phyloP scores from a whole-genome alignment of 2,797 vertebrate species.

The Bufotes viridis region DNA sequence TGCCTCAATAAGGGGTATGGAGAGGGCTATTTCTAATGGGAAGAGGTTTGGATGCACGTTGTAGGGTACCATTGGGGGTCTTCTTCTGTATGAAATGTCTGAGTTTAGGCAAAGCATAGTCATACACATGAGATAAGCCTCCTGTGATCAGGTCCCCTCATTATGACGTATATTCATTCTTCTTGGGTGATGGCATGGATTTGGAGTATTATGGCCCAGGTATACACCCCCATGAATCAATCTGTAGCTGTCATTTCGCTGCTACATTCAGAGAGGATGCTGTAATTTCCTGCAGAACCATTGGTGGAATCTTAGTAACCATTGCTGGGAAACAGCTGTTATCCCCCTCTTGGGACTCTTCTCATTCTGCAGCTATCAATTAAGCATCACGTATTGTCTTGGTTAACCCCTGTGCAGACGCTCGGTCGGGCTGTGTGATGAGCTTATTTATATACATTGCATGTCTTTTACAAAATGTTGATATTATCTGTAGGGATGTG shows the following conservation, averaged over 20 bases:
- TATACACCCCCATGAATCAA: constrained; percentile 32
- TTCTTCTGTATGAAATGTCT: too few species aligned
- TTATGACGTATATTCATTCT: neutral
- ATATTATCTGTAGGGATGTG: too few species aligned
- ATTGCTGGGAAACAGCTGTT: constrained; percentile 67
- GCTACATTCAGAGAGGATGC: constrained; percentile 13
- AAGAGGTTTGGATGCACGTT: too few species aligned
- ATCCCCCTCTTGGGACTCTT: constrained; percentile 56
- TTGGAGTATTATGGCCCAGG: neutral
- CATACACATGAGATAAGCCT: too few species aligned
- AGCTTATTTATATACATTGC: neutral
- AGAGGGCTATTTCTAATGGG: neutral
- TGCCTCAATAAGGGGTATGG: neutral
- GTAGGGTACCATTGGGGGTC: neutral
- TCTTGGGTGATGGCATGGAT: neutral
- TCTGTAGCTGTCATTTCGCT: constrained; percentile 18
- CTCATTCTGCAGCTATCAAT: constrained; percentile 70
- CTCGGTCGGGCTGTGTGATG: neutral
- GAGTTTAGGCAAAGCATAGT: too few species aligned
- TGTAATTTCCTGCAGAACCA: constrained; percentile 56
- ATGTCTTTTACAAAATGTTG: neutral
- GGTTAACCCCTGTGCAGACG: neutral
- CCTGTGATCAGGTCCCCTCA: neutral
- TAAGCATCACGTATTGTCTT: constrained; percentile 65
- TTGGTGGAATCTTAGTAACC: constrained; percentile 62